phyloP scores from a whole-genome alignment of 2,113 vertebrate species.

The Percopsis transmontana region DNA sequence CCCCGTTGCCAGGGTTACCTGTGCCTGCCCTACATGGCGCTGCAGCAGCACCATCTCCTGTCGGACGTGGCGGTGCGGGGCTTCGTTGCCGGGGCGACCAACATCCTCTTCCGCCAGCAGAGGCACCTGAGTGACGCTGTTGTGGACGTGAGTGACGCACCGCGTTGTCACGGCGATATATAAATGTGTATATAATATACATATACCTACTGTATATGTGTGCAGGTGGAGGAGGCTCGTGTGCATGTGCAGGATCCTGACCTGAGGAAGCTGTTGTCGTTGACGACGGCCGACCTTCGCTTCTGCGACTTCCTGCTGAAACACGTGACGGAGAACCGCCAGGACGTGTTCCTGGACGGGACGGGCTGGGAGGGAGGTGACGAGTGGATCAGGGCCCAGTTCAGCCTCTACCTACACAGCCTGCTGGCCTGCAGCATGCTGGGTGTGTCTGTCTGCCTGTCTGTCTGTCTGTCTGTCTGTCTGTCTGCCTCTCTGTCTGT shows the following conservation, averaged over 20 bases:
- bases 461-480: too few species aligned
- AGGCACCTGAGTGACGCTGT: constrained; percentile 93
- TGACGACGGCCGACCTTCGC: constrained; percentile 93
- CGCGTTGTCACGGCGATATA: neutral
- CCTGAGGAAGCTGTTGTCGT: constrained; percentile 85
- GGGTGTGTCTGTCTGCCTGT: constrained; percentile 86
- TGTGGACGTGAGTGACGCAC: constrained; percentile 82
- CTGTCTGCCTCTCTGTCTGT: too few species aligned
- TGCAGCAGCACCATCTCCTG: constrained; percentile 97
- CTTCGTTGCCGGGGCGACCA: constrained; percentile 95
- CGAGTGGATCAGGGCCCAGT: constrained; percentile 98
- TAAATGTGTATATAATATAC: neutral
- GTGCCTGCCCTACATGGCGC: constrained; percentile 96
- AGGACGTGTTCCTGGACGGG: constrained; percentile 96
- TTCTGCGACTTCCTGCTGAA: constrained; percentile 94
- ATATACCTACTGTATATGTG: neutral
- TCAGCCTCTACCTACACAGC: constrained; percentile 89
- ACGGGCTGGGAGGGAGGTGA: constrained; percentile 99
- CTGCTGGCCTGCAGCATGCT: constrained; percentile 88
- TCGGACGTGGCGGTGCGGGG: constrained; percentile 91
- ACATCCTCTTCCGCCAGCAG: constrained; percentile 97
- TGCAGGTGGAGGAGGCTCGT: constrained; percentile 89
- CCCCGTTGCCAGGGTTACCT: constrained; percentile 86
- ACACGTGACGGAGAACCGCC: constrained; percentile 92
- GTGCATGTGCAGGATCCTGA: constrained; percentile 93